Evolutionary conservation across 2,113 vertebrate species (phyloP).

Genomic region (Triplophysa rosa): DNA sequence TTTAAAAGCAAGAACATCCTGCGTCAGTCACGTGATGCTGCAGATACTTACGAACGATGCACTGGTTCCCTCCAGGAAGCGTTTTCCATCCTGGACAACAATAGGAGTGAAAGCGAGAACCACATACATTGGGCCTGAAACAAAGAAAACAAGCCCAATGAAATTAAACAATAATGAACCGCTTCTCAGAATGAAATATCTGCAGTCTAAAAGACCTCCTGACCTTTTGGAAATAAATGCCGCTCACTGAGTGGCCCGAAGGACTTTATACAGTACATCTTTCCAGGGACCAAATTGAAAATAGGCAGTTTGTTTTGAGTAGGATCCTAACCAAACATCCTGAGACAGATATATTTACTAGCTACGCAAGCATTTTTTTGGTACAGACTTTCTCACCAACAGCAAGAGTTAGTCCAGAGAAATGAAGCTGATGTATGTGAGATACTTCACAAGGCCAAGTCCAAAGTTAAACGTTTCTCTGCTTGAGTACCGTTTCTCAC

Average conservation of each 20-base stretch:
- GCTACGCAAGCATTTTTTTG: conserved; percentile 24
- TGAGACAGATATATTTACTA: conserved; percentile 47
- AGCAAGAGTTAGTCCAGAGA: background rate
- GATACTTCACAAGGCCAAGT: conserved; percentile 10
- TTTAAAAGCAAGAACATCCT: conserved; percentile 32
- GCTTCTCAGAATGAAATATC: conserved; percentile 40
- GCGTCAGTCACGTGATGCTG: background rate
- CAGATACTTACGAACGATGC: conserved; percentile 94
- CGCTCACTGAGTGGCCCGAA: conserved; percentile 49
- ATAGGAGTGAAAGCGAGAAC: conserved; percentile 96
- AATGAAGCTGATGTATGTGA: background rate
- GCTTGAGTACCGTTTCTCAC: background rate
- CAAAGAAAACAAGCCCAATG: conserved; percentile 51
- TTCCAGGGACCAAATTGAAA: conserved; percentile 21
- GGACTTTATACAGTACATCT: conserved; percentile 47
- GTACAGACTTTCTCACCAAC: conserved; percentile 3
- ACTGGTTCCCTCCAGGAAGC: conserved; percentile 94
- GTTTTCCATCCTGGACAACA: conserved; percentile 99
- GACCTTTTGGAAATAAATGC: conserved; percentile 56
- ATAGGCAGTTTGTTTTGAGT: conserved; percentile 60
- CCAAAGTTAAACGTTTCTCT: background rate
- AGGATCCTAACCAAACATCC: conserved; percentile 50
- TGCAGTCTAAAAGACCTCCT: conserved; percentile 8
- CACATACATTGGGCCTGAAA: conserved; percentile 93
- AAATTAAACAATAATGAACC: conserved; percentile 48